Evolutionary conservation across 2,797 vertebrate species (phyloP).

Genomic region (Botia almorhae): DNA sequence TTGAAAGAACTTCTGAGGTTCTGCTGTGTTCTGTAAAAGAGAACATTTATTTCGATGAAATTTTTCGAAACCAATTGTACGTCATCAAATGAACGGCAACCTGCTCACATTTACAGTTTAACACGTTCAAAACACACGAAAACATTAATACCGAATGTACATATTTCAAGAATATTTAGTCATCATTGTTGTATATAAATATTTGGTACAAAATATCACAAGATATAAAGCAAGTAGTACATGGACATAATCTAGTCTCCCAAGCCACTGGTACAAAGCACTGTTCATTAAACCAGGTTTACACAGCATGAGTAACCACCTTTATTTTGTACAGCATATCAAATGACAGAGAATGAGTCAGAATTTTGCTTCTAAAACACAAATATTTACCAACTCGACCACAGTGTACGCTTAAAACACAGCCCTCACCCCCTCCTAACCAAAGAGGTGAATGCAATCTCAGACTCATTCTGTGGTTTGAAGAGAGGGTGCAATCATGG

Average conservation of each 20-base stretch:
- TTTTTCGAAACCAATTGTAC: constrained; percentile 67
- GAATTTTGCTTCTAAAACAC: constrained; percentile 50
- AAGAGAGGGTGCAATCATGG: constrained; percentile 53
- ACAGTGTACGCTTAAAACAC: constrained; percentile 47
- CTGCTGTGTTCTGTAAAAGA: constrained; percentile 69
- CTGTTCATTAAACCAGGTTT: constrained; percentile 66
- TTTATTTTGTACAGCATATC: constrained; percentile 50
- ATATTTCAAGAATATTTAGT: constrained; percentile 62
- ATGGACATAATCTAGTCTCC: constrained; percentile 59
- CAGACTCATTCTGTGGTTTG: constrained; percentile 59
- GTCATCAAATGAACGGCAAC: constrained; percentile 65
- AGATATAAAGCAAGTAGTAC: constrained; percentile 82
- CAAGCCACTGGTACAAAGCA: constrained; percentile 66
- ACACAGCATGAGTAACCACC: constrained; percentile 47
- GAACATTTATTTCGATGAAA: constrained; percentile 78
- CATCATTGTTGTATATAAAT: constrained; percentile 85
- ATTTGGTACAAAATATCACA: constrained; percentile 91
- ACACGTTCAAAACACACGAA: constrained; percentile 72
- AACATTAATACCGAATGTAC: constrained; percentile 65
- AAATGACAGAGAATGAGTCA: constrained; percentile 49
- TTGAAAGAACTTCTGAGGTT: background rate
- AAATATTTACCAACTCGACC: constrained; percentile 55
- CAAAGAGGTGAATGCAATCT: constrained; percentile 56
- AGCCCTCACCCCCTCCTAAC: constrained; percentile 45
- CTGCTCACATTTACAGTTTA: constrained; percentile 67